Evolutionary conservation across 2,888 invertebrate genomes (phyloP), one percentile per base, ranked within the genome.

Genomic region (Epistrophe eligans): DNA sequence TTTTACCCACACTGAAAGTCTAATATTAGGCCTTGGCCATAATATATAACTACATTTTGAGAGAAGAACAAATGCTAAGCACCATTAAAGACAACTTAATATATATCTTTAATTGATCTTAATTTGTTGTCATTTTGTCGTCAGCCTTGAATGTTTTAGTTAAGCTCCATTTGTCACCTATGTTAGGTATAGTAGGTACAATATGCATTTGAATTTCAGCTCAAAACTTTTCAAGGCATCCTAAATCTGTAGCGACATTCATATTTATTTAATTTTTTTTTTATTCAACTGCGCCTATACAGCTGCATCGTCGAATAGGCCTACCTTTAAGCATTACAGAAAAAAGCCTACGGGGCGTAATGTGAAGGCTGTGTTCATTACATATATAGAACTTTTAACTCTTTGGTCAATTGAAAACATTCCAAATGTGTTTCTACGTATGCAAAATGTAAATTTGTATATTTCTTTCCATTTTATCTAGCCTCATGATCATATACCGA

Each of bases 371-470:
- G 64, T 55, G 32, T 32, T 32, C 32, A 32, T 55, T 24, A 24
- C 28, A 32, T 67, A 24, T 38, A 82, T 38, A 82, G 81, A 85
- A 85, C 81, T 64, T 77, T 11, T 81, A 85, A 77, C 60, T 64
- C 84, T 73, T 58, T 73, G 60, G 70, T 24, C 77, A 77, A 77
- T 73, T 58, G 73, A 45, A 43, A 50, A 55, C 84, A 85, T 85
- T 85, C 85, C 71, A 71, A 87, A 67, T 38, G 64, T 64, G 58
- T 70, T 77, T 82, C 62, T 70, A 82, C 57, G 67, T 73, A 62
- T 74, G 67, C 74, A 87, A 87, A 83, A 87, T 87, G 87, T 79
- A 87, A 83, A 87, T 87, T 76, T 76, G 64, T 24, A 24, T 24
- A 24, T 77, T 79, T 64, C 83, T 76, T 72, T 52, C 60, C 87